Percentiles rank a stretch among this genome's conserved stretches.
Conservation (phyloP, 2,888 invertebrate genomes). For the Drosophila ustulata region DNA sequence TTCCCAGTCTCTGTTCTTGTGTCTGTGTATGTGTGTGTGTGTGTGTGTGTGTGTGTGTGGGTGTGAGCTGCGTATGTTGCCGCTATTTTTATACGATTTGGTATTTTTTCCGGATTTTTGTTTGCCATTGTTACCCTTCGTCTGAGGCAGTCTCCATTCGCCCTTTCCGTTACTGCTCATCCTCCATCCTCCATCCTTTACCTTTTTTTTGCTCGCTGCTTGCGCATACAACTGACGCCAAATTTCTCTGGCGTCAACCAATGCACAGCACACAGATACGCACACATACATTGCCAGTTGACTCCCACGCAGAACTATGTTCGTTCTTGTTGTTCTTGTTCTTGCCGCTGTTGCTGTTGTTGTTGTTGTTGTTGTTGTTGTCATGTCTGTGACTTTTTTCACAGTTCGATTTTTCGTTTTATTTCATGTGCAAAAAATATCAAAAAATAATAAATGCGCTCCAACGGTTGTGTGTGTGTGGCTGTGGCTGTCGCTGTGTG, state of each 20-base stretch:
- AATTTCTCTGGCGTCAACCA: constrained; percentile 79
- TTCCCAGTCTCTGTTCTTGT: constrained; percentile 19
- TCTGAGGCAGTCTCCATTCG: constrained; percentile 10
- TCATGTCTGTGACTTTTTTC: constrained; percentile 58
- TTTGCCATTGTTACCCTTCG: constrained; percentile 69
- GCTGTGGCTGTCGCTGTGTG: constrained; percentile 16
- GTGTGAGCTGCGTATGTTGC: constrained; percentile 42
- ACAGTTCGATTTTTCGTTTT: constrained; percentile 67
- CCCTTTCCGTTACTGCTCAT: not conserved
- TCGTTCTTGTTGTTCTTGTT: constrained; percentile 7
- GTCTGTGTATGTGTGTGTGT: not conserved
- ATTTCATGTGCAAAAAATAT: constrained; percentile 55
- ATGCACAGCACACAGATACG: constrained; percentile 47
- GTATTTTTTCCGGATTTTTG: constrained; percentile 78
- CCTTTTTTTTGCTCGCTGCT: constrained; percentile 39
- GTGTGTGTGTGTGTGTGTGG: not conserved
- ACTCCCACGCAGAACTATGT: constrained; percentile 40
- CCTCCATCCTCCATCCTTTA: constrained; percentile 8
- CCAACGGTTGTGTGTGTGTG: constrained; percentile 11
- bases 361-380: constrained; percentile 48
- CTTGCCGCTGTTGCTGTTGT: constrained; percentile 16
- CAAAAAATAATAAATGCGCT: constrained; percentile 67
- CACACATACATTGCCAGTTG: constrained; percentile 7
- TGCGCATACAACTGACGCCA: constrained; percentile 77
- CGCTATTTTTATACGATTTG: constrained; percentile 76